Conservation (phyloP, 2,113 vertebrate species). For the Rafetus swinhoei region DNA sequence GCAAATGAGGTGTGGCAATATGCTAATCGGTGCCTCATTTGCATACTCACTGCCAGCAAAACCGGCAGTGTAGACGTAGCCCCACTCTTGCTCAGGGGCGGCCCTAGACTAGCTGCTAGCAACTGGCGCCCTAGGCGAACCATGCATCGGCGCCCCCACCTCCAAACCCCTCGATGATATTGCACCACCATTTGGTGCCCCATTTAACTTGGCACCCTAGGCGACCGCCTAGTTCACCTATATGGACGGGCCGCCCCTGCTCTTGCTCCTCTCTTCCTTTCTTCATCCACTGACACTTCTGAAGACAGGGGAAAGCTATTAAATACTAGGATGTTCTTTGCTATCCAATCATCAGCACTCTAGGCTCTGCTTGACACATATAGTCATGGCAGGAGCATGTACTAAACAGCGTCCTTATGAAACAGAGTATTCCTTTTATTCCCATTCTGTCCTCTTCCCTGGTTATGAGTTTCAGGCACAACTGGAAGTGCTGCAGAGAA, state of each 20-base stretch:
- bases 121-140: too few species aligned
- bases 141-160: too few species aligned
- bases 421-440: rapidly evolving
- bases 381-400: background rate
- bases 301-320: background rate
- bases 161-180: too few species aligned
- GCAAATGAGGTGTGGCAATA: too few species aligned
- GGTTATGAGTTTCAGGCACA: background rate
- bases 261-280: background rate
- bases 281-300: background rate
- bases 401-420: background rate
- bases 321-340: background rate
- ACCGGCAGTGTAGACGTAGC: too few species aligned
- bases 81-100: background rate
- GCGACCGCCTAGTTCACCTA: too few species aligned
- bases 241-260: too few species aligned
- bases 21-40: too few species aligned
- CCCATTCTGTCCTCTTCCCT: background rate
- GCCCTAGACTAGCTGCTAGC: too few species aligned
- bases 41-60: too few species aligned
- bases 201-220: too few species aligned
- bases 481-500: background rate
- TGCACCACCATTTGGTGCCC: too few species aligned
- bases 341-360: background rate
- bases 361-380: background rate